Base-by-base conservation (phyloP, 1,140 invertebrate genomes). In the Heliconius himera region DNA sequence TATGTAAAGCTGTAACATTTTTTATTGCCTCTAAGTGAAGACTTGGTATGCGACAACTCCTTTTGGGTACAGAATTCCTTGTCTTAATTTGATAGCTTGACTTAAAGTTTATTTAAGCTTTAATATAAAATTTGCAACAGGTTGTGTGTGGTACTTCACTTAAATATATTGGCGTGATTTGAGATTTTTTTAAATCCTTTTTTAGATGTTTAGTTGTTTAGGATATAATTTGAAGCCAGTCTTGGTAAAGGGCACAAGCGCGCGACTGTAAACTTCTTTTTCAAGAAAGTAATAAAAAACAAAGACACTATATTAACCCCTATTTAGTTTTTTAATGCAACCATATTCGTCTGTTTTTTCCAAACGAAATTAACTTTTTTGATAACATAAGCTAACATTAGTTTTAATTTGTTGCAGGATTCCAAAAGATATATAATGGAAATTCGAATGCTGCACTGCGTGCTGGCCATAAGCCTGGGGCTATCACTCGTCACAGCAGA, bases 371-470 rank as follows among this genome's bases (percentile, higher is more conserved):
- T 66, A 16, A 16, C 13, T 66, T 26, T 9, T 66, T 26, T 66
- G 0, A 66, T 66, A 29, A 11, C 4, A 29, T 33, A 70, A 54
- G 51, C 13, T 46, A 70, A 70, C 41, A 22, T 9, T 29, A 2
- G 56, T 72, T 76, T 80, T 73, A 33, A 60, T 79, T 93, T 91
- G 89, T 94, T 94, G 74, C 91, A 94, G 92, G 66, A 83, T 82
- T 83, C 76, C 74, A 79, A 79, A 83, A 70, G 73, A 83, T 74
- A 83, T 76, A 89, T 86, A 85, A 93, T 92, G 91, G 88, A 83
- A 72, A 77, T 85, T 71, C 81, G 82, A 76, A 84, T 74, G 75
- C 79, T 91, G 38, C 79, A 82, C 74, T 80, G 86, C 73, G 41
- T 89, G 22, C 75, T 90, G 70, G 76, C 84, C 49, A 51, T 88